Conservation (phyloP, 1,140 invertebrate species). For the Drosophila kohkoa region DNA sequence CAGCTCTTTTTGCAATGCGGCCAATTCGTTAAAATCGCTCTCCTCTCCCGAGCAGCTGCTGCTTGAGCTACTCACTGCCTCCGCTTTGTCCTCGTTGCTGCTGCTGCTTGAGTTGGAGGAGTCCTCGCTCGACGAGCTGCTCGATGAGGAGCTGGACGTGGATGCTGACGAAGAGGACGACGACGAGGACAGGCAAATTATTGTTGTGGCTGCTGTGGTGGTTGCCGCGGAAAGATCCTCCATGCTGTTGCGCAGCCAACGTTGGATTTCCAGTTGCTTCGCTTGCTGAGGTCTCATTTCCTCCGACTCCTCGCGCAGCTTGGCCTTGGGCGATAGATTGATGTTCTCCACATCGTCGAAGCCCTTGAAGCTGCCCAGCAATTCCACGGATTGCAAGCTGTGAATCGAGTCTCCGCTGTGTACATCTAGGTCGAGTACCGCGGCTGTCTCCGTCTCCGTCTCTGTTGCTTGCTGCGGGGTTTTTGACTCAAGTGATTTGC, state of each 20-base stretch:
- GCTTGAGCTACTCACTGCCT: not conserved
- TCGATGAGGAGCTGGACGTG: conserved; percentile 51
- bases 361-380: conserved; percentile 60
- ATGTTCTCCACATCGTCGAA: conserved; percentile 71
- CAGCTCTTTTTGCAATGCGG: conserved; percentile 72
- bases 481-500: not conserved
- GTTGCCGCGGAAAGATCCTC: conserved; percentile 8
- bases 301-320: conserved; percentile 29
- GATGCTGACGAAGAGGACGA: conserved; percentile 25
- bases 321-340: conserved; percentile 58
- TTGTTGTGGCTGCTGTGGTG: not conserved
- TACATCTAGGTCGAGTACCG: not conserved
- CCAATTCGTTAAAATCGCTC: conserved; percentile 74
- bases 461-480: not conserved
- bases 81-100: conserved; percentile 30
- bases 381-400: conserved; percentile 54
- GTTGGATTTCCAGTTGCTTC: conserved; percentile 61
- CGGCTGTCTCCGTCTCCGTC: conserved; percentile 6
- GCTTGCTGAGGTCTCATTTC: conserved; percentile 2
- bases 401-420: conserved; percentile 34
- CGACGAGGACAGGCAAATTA: conserved; percentile 41
- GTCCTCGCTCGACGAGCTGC: conserved; percentile 51
- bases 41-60: conserved; percentile 48
- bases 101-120: conserved; percentile 36
- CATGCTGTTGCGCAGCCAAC: conserved; percentile 56